These are phyloP conservation scores for Magallana nippona DNA, from an alignment of 2,888 invertebrate genomes.

Conservation along the genomic window DNA sequence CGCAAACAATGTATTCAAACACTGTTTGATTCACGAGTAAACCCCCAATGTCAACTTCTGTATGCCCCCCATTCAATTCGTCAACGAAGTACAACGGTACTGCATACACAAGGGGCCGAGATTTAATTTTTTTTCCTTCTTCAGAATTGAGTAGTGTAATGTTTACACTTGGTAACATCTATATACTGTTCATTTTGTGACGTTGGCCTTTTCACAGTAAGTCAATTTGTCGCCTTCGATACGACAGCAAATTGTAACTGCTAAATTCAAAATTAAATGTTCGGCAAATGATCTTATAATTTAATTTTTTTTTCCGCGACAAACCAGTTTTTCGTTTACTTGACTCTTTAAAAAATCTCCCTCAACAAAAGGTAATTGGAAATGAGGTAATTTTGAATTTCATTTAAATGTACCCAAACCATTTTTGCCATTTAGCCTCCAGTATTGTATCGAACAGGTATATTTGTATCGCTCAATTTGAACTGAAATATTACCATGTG, in stretches of 20 bases:
- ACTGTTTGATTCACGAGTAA: not conserved
- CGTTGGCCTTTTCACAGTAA: not conserved
- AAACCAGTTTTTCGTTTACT: too few species aligned
- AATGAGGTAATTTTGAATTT: too few species aligned
- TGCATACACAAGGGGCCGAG: not conserved
- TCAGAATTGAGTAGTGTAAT: not conserved
- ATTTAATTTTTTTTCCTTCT: constrained; percentile 4
- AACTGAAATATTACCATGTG: too few species aligned
- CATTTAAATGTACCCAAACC: too few species aligned
- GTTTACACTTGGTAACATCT: not conserved
- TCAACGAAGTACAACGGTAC: not conserved
- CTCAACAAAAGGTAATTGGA: too few species aligned
- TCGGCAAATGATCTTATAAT: not conserved
- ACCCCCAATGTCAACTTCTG: not conserved
- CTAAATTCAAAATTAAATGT: not conserved
- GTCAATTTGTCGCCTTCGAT: constrained; percentile 11
- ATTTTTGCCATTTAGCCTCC: too few species aligned
- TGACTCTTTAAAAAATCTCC: too few species aligned
- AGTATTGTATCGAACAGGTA: too few species aligned
- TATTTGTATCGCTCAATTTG: too few species aligned
- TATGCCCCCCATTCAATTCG: not conserved
- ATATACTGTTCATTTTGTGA: not conserved
- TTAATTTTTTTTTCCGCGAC: too few species aligned
- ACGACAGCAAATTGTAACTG: not conserved
- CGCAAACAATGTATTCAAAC: not conserved